These are phyloP conservation scores for Brachynemurus nebulosus DNA, from an alignment of 2,888 invertebrate species.

Conservation along the genomic window DNA sequence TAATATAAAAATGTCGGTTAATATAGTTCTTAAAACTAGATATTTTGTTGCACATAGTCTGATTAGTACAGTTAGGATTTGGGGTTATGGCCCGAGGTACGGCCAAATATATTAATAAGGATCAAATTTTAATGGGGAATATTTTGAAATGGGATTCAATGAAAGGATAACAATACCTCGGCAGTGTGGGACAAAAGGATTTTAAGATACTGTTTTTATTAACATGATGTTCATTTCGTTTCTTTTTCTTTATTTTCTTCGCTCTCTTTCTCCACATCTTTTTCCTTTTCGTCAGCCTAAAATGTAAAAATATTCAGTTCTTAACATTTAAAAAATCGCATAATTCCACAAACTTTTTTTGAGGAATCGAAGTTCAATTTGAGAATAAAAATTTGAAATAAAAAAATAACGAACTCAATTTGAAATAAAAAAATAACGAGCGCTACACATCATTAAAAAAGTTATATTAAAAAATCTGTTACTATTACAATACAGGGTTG, in stretches of 20 bases:
- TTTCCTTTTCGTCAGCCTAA: slow-evolving; percentile 67
- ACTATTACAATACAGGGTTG: no score
- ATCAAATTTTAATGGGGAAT: background rate
- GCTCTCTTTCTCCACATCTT: slow-evolving; percentile 40
- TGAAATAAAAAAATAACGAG: no score
- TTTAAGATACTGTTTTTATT: slow-evolving; percentile 4
- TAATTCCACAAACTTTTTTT: no score
- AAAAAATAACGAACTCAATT: no score
- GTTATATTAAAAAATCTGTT: no score
- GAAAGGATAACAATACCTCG: slow-evolving; percentile 4
- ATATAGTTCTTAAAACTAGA: background rate
- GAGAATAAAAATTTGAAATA: no score
- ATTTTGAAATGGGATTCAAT: slow-evolving; percentile 4
- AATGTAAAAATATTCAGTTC: slow-evolving; percentile 12
- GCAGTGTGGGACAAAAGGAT: background rate
- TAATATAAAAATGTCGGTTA: slow-evolving; percentile 1
- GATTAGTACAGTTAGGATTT: background rate
- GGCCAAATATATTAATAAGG: background rate
- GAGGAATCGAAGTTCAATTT: no score
- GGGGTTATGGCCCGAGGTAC: background rate
- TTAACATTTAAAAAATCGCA: no score
- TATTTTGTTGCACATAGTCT: slow-evolving; percentile 2
- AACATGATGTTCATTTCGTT: slow-evolving; percentile 28
- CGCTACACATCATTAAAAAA: no score
- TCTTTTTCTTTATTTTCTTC: slow-evolving; percentile 57